Percentiles rank a stretch among this genome's conserved stretches.
Evolutionary conservation across 2,113 vertebrate species (phyloP).

Genomic region (Oryzias celebensis): DNA sequence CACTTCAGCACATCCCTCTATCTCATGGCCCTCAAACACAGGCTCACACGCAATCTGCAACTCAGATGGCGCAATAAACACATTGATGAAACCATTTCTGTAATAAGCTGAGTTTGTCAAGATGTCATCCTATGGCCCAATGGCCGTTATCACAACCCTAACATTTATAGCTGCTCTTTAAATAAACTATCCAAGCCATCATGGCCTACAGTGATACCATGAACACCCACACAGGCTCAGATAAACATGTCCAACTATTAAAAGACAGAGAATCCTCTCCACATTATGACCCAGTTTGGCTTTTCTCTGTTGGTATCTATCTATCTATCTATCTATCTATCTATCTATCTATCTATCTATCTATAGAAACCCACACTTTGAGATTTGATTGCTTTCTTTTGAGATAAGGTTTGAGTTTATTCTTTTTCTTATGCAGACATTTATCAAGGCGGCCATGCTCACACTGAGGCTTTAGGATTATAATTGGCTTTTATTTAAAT

Average conservation of each 20-base stretch:
- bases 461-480: too few species aligned
- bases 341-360: too few species aligned
- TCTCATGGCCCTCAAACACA: conserved; percentile 1
- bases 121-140: conserved; percentile 67
- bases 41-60: conserved; percentile 25
- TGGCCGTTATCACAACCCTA: conserved; percentile 71
- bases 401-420: too few species aligned
- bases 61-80: conserved; percentile 62
- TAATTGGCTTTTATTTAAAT: too few species aligned
- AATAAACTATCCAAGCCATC: conserved; percentile 65
- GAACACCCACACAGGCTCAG: conserved; percentile 21
- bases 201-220: conserved; percentile 57
- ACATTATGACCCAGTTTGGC: too few species aligned
- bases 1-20: conserved; percentile 34
- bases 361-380: too few species aligned
- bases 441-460: too few species aligned
- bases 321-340: too few species aligned
- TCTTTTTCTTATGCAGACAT: too few species aligned
- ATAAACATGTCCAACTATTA: conserved; percentile 17
- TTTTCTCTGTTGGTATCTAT: too few species aligned
- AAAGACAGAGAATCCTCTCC: too few species aligned
- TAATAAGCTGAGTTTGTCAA: conserved; percentile 80
- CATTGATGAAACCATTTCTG: conserved; percentile 78
- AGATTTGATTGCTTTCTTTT: too few species aligned
- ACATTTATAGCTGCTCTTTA: conserved; percentile 75